phyloP scores from a whole-genome alignment of 2,888 invertebrate species.

The Ochlodes sylvanus region DNA sequence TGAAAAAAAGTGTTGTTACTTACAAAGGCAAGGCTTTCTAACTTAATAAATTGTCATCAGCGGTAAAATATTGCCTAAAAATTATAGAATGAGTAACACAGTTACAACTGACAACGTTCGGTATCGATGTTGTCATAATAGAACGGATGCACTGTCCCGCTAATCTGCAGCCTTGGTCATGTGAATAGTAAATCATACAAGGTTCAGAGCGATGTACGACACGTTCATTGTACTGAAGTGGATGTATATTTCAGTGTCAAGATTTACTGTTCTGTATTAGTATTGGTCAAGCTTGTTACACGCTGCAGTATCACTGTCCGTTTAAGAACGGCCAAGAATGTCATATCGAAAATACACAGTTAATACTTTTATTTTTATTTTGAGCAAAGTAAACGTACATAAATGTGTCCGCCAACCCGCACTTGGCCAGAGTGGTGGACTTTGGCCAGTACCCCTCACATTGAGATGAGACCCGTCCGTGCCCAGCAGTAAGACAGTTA shows the following conservation, averaged over 20 bases:
- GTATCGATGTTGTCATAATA: not conserved
- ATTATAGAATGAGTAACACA: not conserved
- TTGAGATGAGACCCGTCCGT: no score
- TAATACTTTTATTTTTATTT: no score
- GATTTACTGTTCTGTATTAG: not conserved
- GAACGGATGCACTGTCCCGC: slow-evolving; percentile 1
- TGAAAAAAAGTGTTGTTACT: no score
- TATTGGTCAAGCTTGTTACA: not conserved
- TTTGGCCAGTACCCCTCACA: no score
- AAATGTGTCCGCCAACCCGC: no score
- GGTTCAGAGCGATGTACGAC: not conserved
- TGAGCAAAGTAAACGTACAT: no score
- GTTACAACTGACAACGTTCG: not conserved
- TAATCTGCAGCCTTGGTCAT: slow-evolving; percentile 5
- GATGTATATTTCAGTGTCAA: slow-evolving; percentile 9
- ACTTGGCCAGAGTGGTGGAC: no score
- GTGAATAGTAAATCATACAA: not conserved
- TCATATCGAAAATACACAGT: no score
- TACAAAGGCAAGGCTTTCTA: no score
- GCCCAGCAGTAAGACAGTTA: no score
- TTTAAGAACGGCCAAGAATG: not conserved
- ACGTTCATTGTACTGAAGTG: not conserved
- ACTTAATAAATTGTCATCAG: no score
- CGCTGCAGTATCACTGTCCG: not conserved
- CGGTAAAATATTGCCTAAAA: not conserved